phyloP scores from a whole-genome alignment of 1,140 invertebrate species.

The Drosophila biarmipes region DNA sequence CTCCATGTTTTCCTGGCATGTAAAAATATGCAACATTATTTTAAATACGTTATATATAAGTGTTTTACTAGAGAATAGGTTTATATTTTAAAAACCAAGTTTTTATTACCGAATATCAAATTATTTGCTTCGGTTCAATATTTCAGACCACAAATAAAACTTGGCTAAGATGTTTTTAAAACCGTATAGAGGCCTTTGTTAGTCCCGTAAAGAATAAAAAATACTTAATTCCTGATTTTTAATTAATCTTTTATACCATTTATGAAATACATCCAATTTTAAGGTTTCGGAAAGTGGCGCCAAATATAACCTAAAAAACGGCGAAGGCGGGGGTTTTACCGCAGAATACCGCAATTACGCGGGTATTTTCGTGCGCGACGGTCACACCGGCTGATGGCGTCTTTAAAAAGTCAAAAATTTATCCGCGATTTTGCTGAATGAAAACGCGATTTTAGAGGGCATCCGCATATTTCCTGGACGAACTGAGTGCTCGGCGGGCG shows the following conservation, averaged over 20 bases:
- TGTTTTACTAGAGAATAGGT: too few species aligned
- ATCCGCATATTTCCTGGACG: background rate
- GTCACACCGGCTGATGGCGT: slow-evolving; percentile 15
- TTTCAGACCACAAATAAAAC: too few species aligned
- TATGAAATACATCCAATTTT: background rate
- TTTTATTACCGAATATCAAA: too few species aligned
- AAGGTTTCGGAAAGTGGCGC: background rate
- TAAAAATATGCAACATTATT: too few species aligned
- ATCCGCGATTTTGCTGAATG: slow-evolving; percentile 11
- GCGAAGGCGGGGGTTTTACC: background rate
- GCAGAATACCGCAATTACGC: background rate
- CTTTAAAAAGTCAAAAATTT: background rate
- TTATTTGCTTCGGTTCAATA: too few species aligned
- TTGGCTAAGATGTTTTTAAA: too few species aligned
- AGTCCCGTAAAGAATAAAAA: too few species aligned
- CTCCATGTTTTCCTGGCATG: too few species aligned
- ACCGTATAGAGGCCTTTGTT: too few species aligned
- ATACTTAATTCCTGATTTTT: too few species aligned
- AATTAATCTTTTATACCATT: background rate
- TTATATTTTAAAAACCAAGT: too few species aligned
- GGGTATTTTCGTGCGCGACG: background rate
- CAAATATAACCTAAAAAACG: background rate
- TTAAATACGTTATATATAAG: too few species aligned
- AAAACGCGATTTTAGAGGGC: slow-evolving; percentile 16
- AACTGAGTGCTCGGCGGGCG: background rate